These are phyloP conservation scores for Lampropteryx suffumata DNA, from an alignment of 2,888 invertebrate species.

Conservation along the genomic window DNA sequence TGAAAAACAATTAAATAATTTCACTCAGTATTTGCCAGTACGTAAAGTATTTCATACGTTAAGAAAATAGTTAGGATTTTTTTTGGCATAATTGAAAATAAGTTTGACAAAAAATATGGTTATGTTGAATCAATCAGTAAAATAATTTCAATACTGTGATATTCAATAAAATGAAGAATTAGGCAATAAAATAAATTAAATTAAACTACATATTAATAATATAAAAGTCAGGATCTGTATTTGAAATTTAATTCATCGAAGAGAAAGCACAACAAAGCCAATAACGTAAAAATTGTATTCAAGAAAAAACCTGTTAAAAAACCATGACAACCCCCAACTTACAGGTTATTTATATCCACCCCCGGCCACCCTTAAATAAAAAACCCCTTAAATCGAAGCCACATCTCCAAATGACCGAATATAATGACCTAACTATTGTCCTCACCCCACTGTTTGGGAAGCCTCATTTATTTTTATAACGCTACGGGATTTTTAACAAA, in stretches of 20 bases:
- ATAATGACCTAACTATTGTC: constrained; percentile 81
- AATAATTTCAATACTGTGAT: too few relatives aligned
- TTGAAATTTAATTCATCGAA: background rate
- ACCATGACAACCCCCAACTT: constrained; percentile 45
- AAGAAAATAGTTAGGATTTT: too few relatives aligned
- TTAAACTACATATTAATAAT: too few relatives aligned
- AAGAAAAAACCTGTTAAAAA: constrained; percentile 36
- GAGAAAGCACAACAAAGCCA: background rate
- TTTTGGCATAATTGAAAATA: too few relatives aligned
- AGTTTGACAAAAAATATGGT: background rate
- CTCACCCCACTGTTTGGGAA: constrained; percentile 71
- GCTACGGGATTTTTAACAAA: constrained; percentile 70
- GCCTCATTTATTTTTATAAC: constrained; percentile 78
- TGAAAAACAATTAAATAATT: too few relatives aligned
- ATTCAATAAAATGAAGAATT: too few relatives aligned
- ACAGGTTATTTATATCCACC: constrained; percentile 65
- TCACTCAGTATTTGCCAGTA: too few relatives aligned
- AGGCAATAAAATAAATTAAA: too few relatives aligned
- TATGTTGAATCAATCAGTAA: too few relatives aligned
- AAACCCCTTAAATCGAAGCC: constrained; percentile 56
- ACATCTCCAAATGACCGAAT: constrained; percentile 74
- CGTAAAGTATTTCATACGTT: too few relatives aligned
- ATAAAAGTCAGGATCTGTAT: too few relatives aligned
- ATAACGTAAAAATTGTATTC: background rate
- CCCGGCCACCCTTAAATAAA: constrained; percentile 37